A percentile compares a stretch with the other conserved stretches of the same genome.
Conservation (phyloP, 1,140 invertebrate species). For the Caenorhabditis remanei region DNA sequence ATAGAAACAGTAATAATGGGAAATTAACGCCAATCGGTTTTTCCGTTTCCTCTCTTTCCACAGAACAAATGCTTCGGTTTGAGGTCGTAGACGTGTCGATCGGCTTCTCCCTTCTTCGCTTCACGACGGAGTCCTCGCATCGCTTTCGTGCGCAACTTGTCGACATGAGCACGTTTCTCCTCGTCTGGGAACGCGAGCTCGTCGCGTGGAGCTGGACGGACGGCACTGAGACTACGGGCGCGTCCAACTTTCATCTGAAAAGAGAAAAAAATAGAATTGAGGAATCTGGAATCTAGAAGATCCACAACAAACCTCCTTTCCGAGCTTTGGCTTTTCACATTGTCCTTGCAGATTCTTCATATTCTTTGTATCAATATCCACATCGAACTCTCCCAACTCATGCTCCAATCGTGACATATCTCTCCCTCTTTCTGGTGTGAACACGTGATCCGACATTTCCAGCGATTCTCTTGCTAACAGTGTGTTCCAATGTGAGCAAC, state of each 20-base stretch:
- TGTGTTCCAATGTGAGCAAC: slow-evolving; percentile 81
- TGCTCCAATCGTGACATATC: slow-evolving; percentile 84
- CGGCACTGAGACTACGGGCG: slow-evolving; percentile 61
- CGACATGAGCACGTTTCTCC: slow-evolving; percentile 53
- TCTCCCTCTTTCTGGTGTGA: slow-evolving; percentile 80
- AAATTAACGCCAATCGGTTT: slow-evolving; percentile 89
- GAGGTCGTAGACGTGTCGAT: slow-evolving; percentile 92
- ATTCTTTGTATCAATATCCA: slow-evolving; percentile 88
- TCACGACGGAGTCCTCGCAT: slow-evolving; percentile 81
- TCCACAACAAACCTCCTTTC: slow-evolving; percentile 57
- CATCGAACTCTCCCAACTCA: slow-evolving; percentile 90
- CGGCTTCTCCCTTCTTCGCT: slow-evolving; percentile 94
- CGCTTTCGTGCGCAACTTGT: slow-evolving; percentile 49
- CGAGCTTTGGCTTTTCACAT: slow-evolving; percentile 49
- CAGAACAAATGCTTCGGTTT: slow-evolving; percentile 95
- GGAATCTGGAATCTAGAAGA: too few species aligned
- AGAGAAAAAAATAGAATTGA: too few species aligned
- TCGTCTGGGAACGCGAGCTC: slow-evolving; percentile 64
- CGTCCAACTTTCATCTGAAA: slow-evolving; percentile 58
- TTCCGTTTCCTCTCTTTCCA: slow-evolving; percentile 92
- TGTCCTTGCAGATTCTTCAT: slow-evolving; percentile 80
- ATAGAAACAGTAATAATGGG: background rate
- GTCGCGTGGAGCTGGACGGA: slow-evolving; percentile 58
- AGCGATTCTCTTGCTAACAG: slow-evolving; percentile 84
- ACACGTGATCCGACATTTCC: slow-evolving; percentile 67